Base-by-base conservation (phyloP, 1,140 invertebrate genomes). In the Andrena cerasifolii region DNA sequence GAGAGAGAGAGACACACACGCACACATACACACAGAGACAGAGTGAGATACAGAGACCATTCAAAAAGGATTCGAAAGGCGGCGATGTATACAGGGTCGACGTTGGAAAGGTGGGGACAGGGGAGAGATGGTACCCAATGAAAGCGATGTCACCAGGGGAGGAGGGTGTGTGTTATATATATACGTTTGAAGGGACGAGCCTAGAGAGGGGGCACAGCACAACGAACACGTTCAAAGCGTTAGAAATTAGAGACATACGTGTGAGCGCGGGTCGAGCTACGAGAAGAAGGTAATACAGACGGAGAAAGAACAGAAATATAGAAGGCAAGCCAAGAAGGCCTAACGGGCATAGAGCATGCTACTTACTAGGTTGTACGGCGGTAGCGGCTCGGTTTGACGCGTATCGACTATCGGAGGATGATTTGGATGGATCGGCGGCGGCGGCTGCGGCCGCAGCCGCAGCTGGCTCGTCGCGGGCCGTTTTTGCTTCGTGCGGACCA, bases 301-400 rank as follows among this genome's bases (percentile, higher is more conserved):
- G 59, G 43, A 43, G 67, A 72, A 61, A n/a, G n/a, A n/a, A n/a
- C n/a, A n/a, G n/a, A n/a, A n/a, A n/a, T n/a, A n/a, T n/a, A n/a
- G n/a, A n/a, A n/a, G n/a, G n/a, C n/a, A n/a, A n/a, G n/a, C n/a
- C n/a, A n/a, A n/a, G n/a, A n/a, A 82, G 67, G 81, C 58, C 58
- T 56, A 59, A 65, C 43, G 53, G 36, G 45, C 47, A 74, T 80
- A 78, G 79, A 75, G 89, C 89, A 90, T 92, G 90, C 91, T 92
- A 93, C 92, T 93, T 92, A 93, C 92, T 93, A 92, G 92, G 90
- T 92, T 91, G 90, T 84, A 79, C 87, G 80, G 80, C 86, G 77
- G 84, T 87, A 89, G 85, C 87, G 86, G 89, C 88, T 91, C 88
- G 90, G 80, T 87, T 86, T 87, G 89, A 87, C 89, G 89, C 89